Evolutionary conservation across 2,888 invertebrate genomes (phyloP).

Genomic region (Sisyra terminalis): DNA sequence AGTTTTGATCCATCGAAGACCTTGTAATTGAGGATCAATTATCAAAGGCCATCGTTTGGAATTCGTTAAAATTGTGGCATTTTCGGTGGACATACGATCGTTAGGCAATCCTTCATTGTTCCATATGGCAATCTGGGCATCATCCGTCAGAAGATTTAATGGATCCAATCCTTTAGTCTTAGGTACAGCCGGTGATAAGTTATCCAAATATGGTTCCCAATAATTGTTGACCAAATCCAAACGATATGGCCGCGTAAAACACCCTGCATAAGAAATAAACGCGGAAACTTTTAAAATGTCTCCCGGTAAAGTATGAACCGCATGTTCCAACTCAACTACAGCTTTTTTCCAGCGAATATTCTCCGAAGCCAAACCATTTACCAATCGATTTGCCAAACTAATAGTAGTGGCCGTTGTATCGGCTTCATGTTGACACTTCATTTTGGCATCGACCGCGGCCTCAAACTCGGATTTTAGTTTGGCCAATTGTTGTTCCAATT

Average conservation of each 20-base stretch:
- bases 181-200: constrained; percentile 57
- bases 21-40: constrained; percentile 88
- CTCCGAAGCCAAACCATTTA: constrained; percentile 85
- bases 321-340: constrained; percentile 43
- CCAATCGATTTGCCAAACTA: constrained; percentile 78
- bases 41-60: constrained; percentile 88
- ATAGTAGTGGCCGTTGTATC: constrained; percentile 80
- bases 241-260: constrained; percentile 76
- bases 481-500: constrained; percentile 61
- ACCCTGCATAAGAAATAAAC: constrained; percentile 89
- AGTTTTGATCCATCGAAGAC: constrained; percentile 90
- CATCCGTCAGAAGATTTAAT: constrained; percentile 74
- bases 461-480: constrained; percentile 69
- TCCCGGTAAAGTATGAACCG: constrained; percentile 69
- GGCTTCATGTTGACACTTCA: constrained; percentile 84
- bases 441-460: constrained; percentile 68
- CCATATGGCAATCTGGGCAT: constrained; percentile 85
- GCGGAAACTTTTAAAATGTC: constrained; percentile 79
- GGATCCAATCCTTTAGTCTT: constrained; percentile 70
- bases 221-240: constrained; percentile 56
- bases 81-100: constrained; percentile 88
- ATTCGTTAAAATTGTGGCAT: constrained; percentile 79
- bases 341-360: constrained; percentile 69
- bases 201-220: constrained; percentile 67
- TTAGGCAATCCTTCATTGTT: constrained; percentile 87